phyloP scores from a whole-genome alignment of 92 coral and sea anemone genomes.

The Palythoa heliodiscus region DNA sequence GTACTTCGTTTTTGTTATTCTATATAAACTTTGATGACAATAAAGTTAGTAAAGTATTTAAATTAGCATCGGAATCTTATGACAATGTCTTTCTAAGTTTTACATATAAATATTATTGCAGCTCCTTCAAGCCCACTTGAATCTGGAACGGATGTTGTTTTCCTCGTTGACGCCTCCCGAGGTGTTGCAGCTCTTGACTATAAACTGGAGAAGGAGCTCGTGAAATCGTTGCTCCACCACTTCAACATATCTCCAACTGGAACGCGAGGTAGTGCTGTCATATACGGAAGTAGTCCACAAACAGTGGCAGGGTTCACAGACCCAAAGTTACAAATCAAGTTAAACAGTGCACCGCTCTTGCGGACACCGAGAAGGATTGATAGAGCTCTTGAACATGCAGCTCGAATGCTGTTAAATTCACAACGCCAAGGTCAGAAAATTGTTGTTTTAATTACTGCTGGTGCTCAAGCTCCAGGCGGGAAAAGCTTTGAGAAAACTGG shows the following conservation, averaged over 20 bases:
- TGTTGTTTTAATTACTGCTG: slow-evolving; percentile 55
- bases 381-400: slow-evolving; percentile 50
- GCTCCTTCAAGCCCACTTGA: slow-evolving; percentile 35
- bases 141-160: slow-evolving; percentile 30
- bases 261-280: slow-evolving; percentile 25
- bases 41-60: no score
- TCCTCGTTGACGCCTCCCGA: slow-evolving; percentile 36
- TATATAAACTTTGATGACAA: no score
- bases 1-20: no score
- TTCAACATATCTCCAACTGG: slow-evolving; percentile 31
- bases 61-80: no score
- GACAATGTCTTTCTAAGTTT: background rate
- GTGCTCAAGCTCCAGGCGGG: slow-evolving; percentile 50
- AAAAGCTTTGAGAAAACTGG: slow-evolving; percentile 29
- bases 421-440: slow-evolving; percentile 55
- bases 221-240: slow-evolving; percentile 20
- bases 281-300: slow-evolving; percentile 35
- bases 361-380: slow-evolving; percentile 56
- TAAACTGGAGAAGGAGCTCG: slow-evolving; percentile 24
- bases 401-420: slow-evolving; percentile 43
- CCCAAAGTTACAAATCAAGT: slow-evolving; percentile 7
- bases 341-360: slow-evolving; percentile 46
- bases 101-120: background rate
- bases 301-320: slow-evolving; percentile 35
- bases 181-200: slow-evolving; percentile 31